Evolutionary conservation across 2,888 invertebrate species (phyloP).

Genomic region (Byasa hedistus): DNA sequence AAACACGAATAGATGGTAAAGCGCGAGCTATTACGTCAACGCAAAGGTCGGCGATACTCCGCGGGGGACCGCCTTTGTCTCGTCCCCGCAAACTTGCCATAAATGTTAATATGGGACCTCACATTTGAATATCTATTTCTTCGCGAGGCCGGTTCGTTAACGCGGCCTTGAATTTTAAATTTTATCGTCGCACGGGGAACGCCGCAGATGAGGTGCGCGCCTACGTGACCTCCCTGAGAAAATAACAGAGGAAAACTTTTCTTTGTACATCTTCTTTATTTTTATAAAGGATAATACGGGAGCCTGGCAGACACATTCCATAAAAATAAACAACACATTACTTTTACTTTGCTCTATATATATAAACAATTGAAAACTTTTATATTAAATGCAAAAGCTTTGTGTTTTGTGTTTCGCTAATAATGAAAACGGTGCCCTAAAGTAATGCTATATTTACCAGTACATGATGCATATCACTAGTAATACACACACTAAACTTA

Average conservation of each 20-base stretch:
- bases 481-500: not conserved
- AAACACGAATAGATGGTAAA: constrained; percentile 4
- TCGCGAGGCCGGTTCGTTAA: constrained; percentile 79
- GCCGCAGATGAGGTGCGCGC: constrained; percentile 77
- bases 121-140: constrained; percentile 81
- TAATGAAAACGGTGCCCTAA: too few species aligned
- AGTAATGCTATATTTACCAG: too few species aligned
- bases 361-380: too few species aligned
- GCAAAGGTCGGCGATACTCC: constrained; percentile 37
- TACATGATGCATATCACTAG: too few species aligned
- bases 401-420: too few species aligned
- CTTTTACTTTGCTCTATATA: too few species aligned
- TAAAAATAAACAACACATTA: too few species aligned
- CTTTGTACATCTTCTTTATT: constrained; percentile 63
- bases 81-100: constrained; percentile 79
- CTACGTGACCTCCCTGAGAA: constrained; percentile 74
- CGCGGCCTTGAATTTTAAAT: constrained; percentile 81
- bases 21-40: constrained; percentile 9
- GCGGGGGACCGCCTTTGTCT: constrained; percentile 67
- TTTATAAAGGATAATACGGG: constrained; percentile 40
- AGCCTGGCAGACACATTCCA: not conserved
- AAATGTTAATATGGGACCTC: constrained; percentile 80
- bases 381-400: too few species aligned
- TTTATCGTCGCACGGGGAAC: constrained; percentile 75
- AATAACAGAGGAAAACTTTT: constrained; percentile 66